A percentile compares a stretch with the other conserved stretches of the same genome.
These are phyloP conservation scores for Subanguina moxae DNA, from an alignment of 1,140 invertebrate genomes.

Conservation along the genomic window DNA sequence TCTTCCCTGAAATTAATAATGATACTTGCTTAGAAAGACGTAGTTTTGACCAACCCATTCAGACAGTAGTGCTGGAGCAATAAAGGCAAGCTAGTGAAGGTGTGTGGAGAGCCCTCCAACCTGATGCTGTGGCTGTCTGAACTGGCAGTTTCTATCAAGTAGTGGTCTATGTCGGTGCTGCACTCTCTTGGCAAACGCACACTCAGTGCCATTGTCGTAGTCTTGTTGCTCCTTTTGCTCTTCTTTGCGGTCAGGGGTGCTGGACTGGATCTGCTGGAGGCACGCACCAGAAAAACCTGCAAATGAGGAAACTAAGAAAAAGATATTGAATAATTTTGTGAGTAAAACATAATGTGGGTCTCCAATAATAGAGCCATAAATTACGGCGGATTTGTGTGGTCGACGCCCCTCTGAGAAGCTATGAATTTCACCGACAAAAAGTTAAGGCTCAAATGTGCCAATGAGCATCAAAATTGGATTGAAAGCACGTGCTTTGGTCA, in stretches of 20 bases:
- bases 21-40: no score
- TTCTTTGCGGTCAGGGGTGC: background rate
- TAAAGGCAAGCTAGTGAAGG: slow-evolving; percentile 82
- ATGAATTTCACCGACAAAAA: no score
- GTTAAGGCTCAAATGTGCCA: no score
- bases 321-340: no score
- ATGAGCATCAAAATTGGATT: no score
- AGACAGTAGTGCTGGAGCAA: slow-evolving; percentile 86
- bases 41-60: slow-evolving; percentile 78
- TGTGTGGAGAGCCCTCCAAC: slow-evolving; percentile 84
- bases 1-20: slow-evolving; percentile 68
- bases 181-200: slow-evolving; percentile 78
- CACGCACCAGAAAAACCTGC: slow-evolving; percentile 85
- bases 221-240: slow-evolving; percentile 42
- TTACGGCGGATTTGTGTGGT: no score
- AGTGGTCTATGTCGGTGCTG: slow-evolving; percentile 87
- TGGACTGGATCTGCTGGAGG: slow-evolving; percentile 74
- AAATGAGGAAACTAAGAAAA: slow-evolving; percentile 53
- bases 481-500: no score
- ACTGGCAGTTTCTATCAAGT: slow-evolving; percentile 77
- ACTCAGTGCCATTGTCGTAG: slow-evolving; percentile 82
- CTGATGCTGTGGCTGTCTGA: slow-evolving; percentile 69
- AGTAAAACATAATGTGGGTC: no score
- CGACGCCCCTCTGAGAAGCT: no score
- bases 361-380: no score